These are phyloP conservation scores for Anguilla rostrata DNA, from an alignment of 2,113 vertebrate genomes.

Conservation along the genomic window DNA sequence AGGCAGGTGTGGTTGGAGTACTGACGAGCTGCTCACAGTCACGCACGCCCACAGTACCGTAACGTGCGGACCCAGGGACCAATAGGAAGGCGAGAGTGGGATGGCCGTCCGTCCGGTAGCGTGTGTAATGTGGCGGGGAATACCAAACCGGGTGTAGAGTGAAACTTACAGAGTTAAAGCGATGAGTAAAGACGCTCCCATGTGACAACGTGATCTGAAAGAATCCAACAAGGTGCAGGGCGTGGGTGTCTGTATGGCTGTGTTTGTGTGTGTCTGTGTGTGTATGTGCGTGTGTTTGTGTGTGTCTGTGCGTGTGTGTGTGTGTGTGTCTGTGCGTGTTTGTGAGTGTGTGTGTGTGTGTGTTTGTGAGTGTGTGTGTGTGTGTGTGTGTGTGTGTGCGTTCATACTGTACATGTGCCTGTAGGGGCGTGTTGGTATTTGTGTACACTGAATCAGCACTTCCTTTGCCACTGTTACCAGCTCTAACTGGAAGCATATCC, in stretches of 20 bases:
- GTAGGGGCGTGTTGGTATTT: too few relatives aligned
- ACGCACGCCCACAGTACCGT: neutral
- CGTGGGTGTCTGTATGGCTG: neutral
- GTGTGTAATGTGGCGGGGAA: neutral
- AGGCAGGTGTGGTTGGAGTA: neutral
- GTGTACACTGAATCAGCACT: neutral
- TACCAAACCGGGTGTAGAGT: neutral
- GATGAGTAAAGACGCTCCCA: too few relatives aligned
- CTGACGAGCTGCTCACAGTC: neutral
- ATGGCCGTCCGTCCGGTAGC: neutral
- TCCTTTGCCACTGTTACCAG: constrained; percentile 18
- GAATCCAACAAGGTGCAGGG: neutral
- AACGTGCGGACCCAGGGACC: neutral
- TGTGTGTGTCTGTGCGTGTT: neutral
- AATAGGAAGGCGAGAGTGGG: neutral
- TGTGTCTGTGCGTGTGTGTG: neutral
- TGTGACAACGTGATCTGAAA: neutral
- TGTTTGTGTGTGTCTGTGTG: neutral
- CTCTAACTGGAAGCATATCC: constrained; percentile 5
- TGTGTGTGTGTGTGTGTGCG: neutral
- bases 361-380: neutral
- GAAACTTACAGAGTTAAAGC: neutral
- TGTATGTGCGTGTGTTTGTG: too few relatives aligned
- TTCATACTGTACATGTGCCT: neutral
- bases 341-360: too few relatives aligned